Base-by-base conservation (phyloP, 2,888 invertebrate species). In the Shargacucullia verbasci region DNA sequence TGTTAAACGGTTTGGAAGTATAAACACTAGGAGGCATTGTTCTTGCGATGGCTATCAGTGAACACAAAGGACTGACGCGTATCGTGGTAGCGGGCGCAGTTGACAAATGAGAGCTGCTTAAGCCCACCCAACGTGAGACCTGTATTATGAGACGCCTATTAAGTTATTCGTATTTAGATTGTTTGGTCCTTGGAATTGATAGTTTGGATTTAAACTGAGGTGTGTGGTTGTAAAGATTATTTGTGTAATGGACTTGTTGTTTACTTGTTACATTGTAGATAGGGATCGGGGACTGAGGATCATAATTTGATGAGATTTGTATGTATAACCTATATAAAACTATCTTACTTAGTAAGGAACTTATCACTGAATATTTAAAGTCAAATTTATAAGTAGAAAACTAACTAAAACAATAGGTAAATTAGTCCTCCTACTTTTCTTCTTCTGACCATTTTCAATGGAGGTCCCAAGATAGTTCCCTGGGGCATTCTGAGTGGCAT, bases 1-100 rank as follows among this genome's bases (percentile, higher is more conserved):
- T 88, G 89, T 89, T 86, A 90, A 91, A 84, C 88, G 86, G 82
- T 88, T 89, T 85, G 84, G 84, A 83, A 77, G 79, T 84, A 87
- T 83, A 87, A 89, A 87, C 89, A 89, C 87, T 86, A 84, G 74
- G 12, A 78, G 78, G 82, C 81, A 89, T 91, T 91, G 91, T 91
- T 87, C 64, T 53, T 49, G 62, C 78, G 89, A 91, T 91, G 76
- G 73, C 84, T 86, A 90, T 87, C 85, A 55, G 56, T 60, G 29
- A 66, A 79, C 78, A 87, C 84, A 87, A 85, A 85, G 82, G 84
- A 75, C 50, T 73, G 73, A 67, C 68, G 88, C 90, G 91, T 91
- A 91, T 86, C 87, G 85, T 86, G 88, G 90, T 90, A 90, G 90
- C 88, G 81, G 82, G 49, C 33, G 62, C 78, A 78, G 75, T 79